phyloP scores from a whole-genome alignment of 2,888 invertebrate species.

The Podotricha telesiphe region DNA sequence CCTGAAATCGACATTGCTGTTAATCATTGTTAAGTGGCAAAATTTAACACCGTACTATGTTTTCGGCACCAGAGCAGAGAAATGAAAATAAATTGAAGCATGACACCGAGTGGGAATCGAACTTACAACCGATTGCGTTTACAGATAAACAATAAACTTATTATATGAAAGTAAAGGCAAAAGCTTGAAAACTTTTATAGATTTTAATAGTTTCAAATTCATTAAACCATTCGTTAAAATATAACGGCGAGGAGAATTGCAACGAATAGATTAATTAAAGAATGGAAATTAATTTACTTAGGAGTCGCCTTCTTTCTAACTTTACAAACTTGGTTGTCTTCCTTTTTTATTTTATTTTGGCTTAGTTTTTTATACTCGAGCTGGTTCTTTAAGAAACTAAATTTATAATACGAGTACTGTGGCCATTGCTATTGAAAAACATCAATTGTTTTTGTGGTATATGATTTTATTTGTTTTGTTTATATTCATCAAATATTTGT shows the following conservation, averaged over 20 bases:
- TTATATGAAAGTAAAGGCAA: background rate
- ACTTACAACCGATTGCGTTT: too few relatives aligned
- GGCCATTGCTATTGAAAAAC: too few relatives aligned
- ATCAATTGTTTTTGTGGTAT: too few relatives aligned
- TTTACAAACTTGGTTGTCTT: slow-evolving; percentile 30
- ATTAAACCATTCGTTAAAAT: slow-evolving; percentile 20
- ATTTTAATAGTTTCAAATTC: slow-evolving; percentile 32
- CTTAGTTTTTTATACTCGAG: background rate
- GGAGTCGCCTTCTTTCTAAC: slow-evolving; percentile 30
- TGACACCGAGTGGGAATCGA: too few relatives aligned
- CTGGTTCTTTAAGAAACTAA: background rate
- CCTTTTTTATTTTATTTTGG: slow-evolving; percentile 9
- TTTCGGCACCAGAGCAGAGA: too few relatives aligned
- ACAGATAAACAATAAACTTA: background rate
- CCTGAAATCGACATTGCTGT: too few relatives aligned
- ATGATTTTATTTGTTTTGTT: too few relatives aligned
- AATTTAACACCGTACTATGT: too few relatives aligned
- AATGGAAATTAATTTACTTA: slow-evolving; percentile 39
- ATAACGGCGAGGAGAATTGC: slow-evolving; percentile 18
- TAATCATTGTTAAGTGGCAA: too few relatives aligned
- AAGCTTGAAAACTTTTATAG: slow-evolving; percentile 1
- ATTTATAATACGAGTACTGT: too few relatives aligned
- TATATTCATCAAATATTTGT: too few relatives aligned
- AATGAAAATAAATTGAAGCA: too few relatives aligned
- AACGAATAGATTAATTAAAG: slow-evolving; percentile 40